Conservation (phyloP, 2,888 invertebrate species). For the Boloria euphrosyne region DNA sequence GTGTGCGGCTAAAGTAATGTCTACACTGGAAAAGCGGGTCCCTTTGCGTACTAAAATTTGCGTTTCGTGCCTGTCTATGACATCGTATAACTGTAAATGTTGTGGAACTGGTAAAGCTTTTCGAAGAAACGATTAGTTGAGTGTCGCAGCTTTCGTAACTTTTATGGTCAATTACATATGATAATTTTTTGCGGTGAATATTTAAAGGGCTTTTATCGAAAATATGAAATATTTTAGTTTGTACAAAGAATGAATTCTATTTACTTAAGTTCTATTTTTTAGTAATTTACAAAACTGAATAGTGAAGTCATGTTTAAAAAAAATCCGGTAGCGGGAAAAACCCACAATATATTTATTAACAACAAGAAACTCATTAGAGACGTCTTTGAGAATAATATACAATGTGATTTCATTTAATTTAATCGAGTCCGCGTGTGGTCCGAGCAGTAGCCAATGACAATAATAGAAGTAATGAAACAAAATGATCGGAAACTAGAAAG, state of each 20-base stretch:
- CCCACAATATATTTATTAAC: slow-evolving; percentile 60
- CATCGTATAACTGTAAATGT: slow-evolving; percentile 60
- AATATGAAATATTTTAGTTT: neutral
- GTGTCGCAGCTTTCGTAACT: slow-evolving; percentile 22
- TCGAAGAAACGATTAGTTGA: slow-evolving; percentile 33
- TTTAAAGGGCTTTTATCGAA: neutral
- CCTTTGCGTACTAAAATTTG: slow-evolving; percentile 63
- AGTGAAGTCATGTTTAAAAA: slow-evolving; percentile 7
- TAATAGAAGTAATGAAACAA: slow-evolving; percentile 55
- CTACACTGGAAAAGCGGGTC: slow-evolving; percentile 72
- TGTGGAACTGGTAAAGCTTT: slow-evolving; percentile 41
- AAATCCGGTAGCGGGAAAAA: slow-evolving; percentile 35
- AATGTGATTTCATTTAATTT: slow-evolving; percentile 74
- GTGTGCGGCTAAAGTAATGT: slow-evolving; percentile 78
- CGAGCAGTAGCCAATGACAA: slow-evolving; percentile 54
- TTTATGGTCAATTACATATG: slow-evolving; percentile 25
- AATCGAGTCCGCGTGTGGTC: slow-evolving; percentile 76
- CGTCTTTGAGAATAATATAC: slow-evolving; percentile 57
- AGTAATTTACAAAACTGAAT: neutral
- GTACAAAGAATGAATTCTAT: neutral
- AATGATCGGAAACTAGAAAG: slow-evolving; percentile 60
- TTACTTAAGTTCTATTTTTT: neutral
- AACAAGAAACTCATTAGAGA: slow-evolving; percentile 63
- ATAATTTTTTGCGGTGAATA: slow-evolving; percentile 24
- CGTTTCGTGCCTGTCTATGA: slow-evolving; percentile 63